phyloP scores from a whole-genome alignment of 2,888 invertebrate genomes.

The Trachelus stipa region DNA sequence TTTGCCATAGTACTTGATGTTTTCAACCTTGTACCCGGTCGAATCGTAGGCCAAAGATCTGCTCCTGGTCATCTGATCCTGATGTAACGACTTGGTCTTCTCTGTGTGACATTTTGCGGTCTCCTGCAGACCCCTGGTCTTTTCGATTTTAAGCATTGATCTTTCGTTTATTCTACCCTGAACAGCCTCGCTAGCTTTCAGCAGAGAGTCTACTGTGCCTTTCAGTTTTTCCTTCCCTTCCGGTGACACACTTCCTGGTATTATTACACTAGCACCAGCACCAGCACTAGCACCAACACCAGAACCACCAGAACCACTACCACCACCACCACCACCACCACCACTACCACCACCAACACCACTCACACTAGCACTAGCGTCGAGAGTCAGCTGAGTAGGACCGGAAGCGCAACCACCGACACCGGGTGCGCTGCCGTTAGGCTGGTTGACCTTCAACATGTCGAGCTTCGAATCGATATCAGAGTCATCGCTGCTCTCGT shows the following conservation, averaged over 20 bases:
- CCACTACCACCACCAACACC: slow-evolving; percentile 11
- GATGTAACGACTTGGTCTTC: slow-evolving; percentile 52
- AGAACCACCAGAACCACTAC: slow-evolving; percentile 10
- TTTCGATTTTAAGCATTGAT: slow-evolving; percentile 52
- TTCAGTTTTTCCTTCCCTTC: slow-evolving; percentile 43
- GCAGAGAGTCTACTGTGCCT: slow-evolving; percentile 51
- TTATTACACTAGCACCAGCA: slow-evolving; percentile 9
- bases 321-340: slow-evolving; percentile 2
- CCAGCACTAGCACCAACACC: not conserved
- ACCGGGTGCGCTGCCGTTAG: not conserved
- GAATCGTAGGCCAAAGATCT: slow-evolving; percentile 31
- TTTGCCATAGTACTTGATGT: slow-evolving; percentile 60
- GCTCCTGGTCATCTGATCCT: slow-evolving; percentile 12
- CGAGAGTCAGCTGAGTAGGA: slow-evolving; percentile 7
- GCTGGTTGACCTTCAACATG: slow-evolving; percentile 4
- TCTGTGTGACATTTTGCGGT: slow-evolving; percentile 24
- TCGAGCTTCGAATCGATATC: slow-evolving; percentile 16
- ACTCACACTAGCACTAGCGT: slow-evolving; percentile 3
- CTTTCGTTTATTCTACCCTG: slow-evolving; percentile 54
- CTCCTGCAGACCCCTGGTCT: slow-evolving; percentile 33
- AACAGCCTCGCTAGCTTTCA: slow-evolving; percentile 48
- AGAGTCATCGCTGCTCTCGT: slow-evolving; percentile 30
- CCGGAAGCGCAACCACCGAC: too few species aligned
- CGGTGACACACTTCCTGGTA: slow-evolving; percentile 13
- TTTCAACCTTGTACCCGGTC: slow-evolving; percentile 55